These are phyloP conservation scores for Cyanistes caeruleus DNA, from an alignment of 2,113 vertebrate genomes.

Conservation along the genomic window DNA sequence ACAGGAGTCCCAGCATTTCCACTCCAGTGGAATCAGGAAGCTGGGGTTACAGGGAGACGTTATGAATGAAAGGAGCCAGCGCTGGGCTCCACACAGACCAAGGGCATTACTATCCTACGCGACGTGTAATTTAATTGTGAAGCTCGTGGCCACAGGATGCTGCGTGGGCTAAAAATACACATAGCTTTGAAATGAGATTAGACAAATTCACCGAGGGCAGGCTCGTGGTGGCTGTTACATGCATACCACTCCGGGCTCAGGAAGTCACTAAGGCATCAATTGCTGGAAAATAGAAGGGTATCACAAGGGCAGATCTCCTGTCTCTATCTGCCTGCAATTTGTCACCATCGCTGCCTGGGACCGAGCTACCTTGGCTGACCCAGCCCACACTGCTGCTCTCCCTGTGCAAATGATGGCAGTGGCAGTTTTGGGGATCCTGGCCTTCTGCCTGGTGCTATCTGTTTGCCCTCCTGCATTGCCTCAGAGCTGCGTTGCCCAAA, in stretches of 20 bases:
- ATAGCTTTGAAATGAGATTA: slow-evolving; percentile 43
- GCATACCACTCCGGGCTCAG: not conserved
- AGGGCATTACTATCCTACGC: slow-evolving; percentile 15
- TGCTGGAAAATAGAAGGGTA: slow-evolving; percentile 1
- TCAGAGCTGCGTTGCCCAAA: not conserved
- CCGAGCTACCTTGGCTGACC: not conserved
- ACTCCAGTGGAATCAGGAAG: slow-evolving; percentile 53
- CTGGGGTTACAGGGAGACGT: slow-evolving; percentile 38
- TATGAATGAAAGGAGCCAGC: slow-evolving; percentile 37
- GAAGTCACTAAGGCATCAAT: not conserved
- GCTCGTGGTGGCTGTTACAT: not conserved
- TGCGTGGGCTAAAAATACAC: not conserved
- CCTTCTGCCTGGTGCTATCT: not conserved
- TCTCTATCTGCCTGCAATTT: not conserved
- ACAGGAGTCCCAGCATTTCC: not conserved
- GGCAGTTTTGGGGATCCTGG: not conserved
- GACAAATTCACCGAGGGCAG: not conserved
- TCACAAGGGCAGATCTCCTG: not conserved
- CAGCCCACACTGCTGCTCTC: not conserved
- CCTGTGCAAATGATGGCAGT: too few species aligned
- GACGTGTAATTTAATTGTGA: slow-evolving; percentile 8
- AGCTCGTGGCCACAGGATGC: slow-evolving; percentile 35
- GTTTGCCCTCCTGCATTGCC: not conserved
- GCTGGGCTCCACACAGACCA: not conserved
- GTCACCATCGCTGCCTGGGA: not conserved